Conservation (phyloP, 2,797 vertebrate genomes). For the Staurois parvus region DNA sequence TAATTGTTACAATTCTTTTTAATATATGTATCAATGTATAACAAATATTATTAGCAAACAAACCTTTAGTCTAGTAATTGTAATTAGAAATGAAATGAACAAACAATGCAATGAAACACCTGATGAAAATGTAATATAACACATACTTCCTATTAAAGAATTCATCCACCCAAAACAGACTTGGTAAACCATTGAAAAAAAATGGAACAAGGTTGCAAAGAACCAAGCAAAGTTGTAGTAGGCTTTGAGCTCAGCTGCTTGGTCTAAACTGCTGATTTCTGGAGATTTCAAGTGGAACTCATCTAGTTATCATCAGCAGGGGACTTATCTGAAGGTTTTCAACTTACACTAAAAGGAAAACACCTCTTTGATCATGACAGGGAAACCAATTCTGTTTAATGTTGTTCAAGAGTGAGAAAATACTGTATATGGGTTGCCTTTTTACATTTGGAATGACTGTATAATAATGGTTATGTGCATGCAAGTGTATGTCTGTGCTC, state of each 20-base stretch:
- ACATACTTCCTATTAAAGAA: not conserved
- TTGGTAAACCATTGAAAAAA: not conserved
- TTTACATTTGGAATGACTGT: not conserved
- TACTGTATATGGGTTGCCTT: no score
- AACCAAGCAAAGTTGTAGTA: not conserved
- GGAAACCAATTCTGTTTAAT: no score
- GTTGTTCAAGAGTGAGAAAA: not conserved
- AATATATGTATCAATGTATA: not conserved
- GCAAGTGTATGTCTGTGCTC: no score
- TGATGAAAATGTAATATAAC: not conserved
- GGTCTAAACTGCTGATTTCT: not conserved
- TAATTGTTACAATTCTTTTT: slow-evolving; percentile 31
- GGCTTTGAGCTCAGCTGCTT: no score
- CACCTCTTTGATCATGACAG: no score
- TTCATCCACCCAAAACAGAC: not conserved
- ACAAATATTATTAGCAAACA: not conserved
- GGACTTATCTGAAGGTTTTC: no score
- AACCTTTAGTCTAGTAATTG: not conserved
- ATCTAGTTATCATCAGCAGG: not conserved
- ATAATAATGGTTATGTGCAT: no score
- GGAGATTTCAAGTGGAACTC: not conserved
- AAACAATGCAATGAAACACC: not conserved
- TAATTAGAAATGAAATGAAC: slow-evolving; percentile 24
- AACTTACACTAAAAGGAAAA: no score
- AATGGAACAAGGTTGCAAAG: no score